These are phyloP conservation scores for Dinocampus coccinellae DNA, from an alignment of 2,888 invertebrate genomes.

Conservation along the genomic window DNA sequence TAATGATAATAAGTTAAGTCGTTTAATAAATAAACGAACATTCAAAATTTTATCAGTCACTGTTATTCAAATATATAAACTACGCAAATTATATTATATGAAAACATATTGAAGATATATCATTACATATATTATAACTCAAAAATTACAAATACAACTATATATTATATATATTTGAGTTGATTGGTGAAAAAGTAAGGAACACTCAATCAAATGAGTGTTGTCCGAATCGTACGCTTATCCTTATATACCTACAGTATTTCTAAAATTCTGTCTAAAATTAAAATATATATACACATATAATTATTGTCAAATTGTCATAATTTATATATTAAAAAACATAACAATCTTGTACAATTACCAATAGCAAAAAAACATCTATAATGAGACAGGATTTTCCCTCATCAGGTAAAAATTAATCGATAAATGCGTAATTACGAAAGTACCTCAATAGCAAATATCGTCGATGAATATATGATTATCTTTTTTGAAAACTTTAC, in stretches of 20 bases:
- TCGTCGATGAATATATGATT: neutral
- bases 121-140: neutral
- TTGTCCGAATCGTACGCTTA: constrained; percentile 59
- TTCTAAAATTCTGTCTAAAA: constrained; percentile 52
- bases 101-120: constrained; percentile 13
- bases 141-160: constrained; percentile 6
- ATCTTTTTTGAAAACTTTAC: neutral
- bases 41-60: constrained; percentile 34
- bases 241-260: constrained; percentile 53
- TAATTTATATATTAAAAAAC: constrained; percentile 24
- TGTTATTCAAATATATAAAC: constrained; percentile 33
- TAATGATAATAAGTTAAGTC: neutral
- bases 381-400: too few relatives aligned
- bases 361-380: neutral
- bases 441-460: neutral
- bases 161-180: neutral
- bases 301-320: constrained; percentile 4
- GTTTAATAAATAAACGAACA: neutral
- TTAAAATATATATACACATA: constrained; percentile 38
- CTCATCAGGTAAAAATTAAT: too few relatives aligned
- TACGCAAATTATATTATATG: constrained; percentile 34
- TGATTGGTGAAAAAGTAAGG: constrained; percentile 21
- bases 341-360: neutral
- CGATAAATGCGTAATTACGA: neutral
- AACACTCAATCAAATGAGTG: constrained; percentile 43